Conservation (phyloP, 1,140 invertebrate species). For the Parasteatoda tepidariorum region DNA sequence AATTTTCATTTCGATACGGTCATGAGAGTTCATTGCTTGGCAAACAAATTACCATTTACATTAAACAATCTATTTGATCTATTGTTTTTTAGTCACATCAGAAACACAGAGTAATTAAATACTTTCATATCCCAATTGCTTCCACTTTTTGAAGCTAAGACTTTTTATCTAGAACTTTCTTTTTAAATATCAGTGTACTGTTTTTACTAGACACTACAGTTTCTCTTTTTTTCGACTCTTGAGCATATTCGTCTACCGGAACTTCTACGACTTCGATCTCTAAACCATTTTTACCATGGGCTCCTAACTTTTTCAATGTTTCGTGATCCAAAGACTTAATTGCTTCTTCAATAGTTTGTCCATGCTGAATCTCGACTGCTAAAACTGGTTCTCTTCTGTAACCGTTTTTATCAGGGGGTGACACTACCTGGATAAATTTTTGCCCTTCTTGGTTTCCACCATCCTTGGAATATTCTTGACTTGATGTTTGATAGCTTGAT, state of each 20-base stretch:
- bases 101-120: no score
- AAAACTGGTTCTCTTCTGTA: slow-evolving; percentile 51
- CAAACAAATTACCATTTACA: no score
- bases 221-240: slow-evolving; percentile 47
- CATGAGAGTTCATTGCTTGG: no score
- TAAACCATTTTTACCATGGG: slow-evolving; percentile 38
- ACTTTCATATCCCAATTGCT: background rate
- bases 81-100: no score
- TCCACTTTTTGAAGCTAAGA: background rate
- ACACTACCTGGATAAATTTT: slow-evolving; percentile 40
- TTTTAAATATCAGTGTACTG: slow-evolving; percentile 4
- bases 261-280: slow-evolving; percentile 59
- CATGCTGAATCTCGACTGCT: slow-evolving; percentile 41
- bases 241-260: slow-evolving; percentile 47
- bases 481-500: background rate
- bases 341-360: slow-evolving; percentile 47
- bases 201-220: slow-evolving; percentile 41
- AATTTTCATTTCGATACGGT: no score
- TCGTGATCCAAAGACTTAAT: slow-evolving; percentile 44
- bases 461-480: background rate
- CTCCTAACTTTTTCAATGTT: slow-evolving; percentile 38
- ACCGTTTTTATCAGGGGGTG: slow-evolving; percentile 24
- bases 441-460: background rate
- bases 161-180: background rate
- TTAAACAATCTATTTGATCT: no score